Conservation (phyloP, 2,888 invertebrate genomes). For the Lasioglossum vierecki region DNA sequence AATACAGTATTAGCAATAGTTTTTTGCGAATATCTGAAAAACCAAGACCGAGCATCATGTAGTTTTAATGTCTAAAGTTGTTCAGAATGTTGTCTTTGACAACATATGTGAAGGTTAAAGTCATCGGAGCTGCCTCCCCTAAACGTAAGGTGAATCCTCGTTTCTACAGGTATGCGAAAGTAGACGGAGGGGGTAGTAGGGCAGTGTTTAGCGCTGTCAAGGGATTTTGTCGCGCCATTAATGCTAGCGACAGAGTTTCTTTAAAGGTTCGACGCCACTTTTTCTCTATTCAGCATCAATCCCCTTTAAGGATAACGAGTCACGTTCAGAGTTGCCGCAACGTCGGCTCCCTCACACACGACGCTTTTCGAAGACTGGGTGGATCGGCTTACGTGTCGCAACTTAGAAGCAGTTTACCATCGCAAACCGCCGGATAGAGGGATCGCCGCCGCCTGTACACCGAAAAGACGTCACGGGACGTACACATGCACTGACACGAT, state of each 20-base stretch:
- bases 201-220: neutral
- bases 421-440: constrained; percentile 62
- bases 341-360: constrained; percentile 52
- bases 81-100: too few species aligned
- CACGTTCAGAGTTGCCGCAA: constrained; percentile 71
- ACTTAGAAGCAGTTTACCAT: constrained; percentile 73
- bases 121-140: too few species aligned
- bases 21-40: too few species aligned
- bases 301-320: constrained; percentile 74
- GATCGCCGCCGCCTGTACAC: constrained; percentile 20
- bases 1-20: too few species aligned
- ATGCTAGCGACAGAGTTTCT: constrained; percentile 36
- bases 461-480: constrained; percentile 31
- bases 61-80: too few species aligned
- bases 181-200: neutral
- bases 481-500: constrained; percentile 13
- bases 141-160: neutral
- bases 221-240: constrained; percentile 22
- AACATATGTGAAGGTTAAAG: too few species aligned
- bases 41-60: too few species aligned
- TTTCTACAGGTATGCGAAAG: too few species aligned
- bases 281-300: constrained; percentile 68
- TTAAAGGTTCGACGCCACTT: constrained; percentile 58
- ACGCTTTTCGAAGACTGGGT: constrained; percentile 63
- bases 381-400: constrained; percentile 76